Evolutionary conservation across 1,140 invertebrate species (phyloP), one percentile per base, ranked within the genome.

Genomic region (Gonioctena quinquepunctata): DNA sequence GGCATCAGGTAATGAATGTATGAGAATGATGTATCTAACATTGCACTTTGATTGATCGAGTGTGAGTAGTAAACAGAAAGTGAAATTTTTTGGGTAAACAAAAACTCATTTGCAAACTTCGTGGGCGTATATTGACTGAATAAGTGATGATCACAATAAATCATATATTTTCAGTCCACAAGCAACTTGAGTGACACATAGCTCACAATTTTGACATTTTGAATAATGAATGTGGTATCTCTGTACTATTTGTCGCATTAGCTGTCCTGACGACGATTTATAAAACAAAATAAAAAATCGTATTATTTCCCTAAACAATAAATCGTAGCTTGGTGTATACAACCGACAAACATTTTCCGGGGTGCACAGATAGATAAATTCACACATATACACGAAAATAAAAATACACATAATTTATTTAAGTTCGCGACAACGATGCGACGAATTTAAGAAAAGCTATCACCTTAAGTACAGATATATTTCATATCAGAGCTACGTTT

Each of bases 391-490:
- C 66, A 59, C 66, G 66, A 68, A 68, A 68, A 68, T 68, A 68
- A 68, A 68, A 68, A 68, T 60, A 68, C 66, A 60, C 66, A 68
- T 68, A 68, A 68, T 68, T 68, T 68, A 68, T 69, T 65, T 65
- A 54, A 23, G 66, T 42, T 42, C 66, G 59, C 54, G 71, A 64
- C 67, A 63, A 68, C 68, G 68, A 49, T 54, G 69, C 73, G 73
- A 74, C 73, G 73, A 74, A 69, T 74, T 74, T 74, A 74, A 72
- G 73, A 66, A 74, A 74, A 74, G 73, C 73, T 61, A 74, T 74
- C 73, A 74, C 68, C 73, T 72, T 74, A 74, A 74, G 73, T 74
- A 74, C 64, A 70, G 61, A 66, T 62, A 74, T 74, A 74, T 72
- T 72, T 74, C 73, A 74, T 74, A 74, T 71, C 69, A 63, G 70